Evolutionary conservation across 2,113 vertebrate species (phyloP).

Genomic region (Tiliqua scincoides): DNA sequence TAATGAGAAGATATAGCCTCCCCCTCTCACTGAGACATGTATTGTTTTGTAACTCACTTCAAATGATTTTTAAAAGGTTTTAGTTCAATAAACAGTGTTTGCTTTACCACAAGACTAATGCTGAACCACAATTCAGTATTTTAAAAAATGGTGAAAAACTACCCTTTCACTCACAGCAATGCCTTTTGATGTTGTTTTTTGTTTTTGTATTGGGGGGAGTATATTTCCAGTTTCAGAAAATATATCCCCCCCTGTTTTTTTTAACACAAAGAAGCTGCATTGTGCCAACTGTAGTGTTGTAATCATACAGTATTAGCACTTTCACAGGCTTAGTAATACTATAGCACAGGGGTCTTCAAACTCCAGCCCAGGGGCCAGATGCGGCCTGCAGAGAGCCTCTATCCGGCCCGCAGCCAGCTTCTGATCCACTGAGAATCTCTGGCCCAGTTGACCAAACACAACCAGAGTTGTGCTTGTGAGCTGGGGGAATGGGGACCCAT

Average conservation of each 20-base stretch:
- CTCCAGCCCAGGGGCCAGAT: too few species aligned
- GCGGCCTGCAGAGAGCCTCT: too few species aligned
- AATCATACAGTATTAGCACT: background rate
- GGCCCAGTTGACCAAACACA: too few species aligned
- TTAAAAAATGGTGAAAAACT: background rate
- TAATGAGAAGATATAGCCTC: background rate
- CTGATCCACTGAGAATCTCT: too few species aligned
- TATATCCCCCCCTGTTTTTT: background rate
- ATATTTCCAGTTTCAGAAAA: background rate
- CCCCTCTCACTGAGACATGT: background rate
- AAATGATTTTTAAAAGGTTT: background rate
- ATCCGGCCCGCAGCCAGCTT: too few species aligned
- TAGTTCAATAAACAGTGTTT: background rate
- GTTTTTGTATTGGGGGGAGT: background rate
- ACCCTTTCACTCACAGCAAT: background rate
- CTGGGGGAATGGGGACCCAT: too few species aligned
- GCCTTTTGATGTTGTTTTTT: background rate
- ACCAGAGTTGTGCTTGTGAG: too few species aligned
- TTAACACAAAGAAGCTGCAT: background rate
- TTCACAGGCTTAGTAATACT: background rate
- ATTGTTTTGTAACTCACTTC: background rate
- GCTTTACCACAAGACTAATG: background rate
- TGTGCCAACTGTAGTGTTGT: too few species aligned
- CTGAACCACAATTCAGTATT: background rate
- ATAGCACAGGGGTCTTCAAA: too few species aligned